Percentiles rank a stretch among this genome's conserved stretches.
phyloP scores from a whole-genome alignment of 1,140 invertebrate species.

The Papilio xuthus region DNA sequence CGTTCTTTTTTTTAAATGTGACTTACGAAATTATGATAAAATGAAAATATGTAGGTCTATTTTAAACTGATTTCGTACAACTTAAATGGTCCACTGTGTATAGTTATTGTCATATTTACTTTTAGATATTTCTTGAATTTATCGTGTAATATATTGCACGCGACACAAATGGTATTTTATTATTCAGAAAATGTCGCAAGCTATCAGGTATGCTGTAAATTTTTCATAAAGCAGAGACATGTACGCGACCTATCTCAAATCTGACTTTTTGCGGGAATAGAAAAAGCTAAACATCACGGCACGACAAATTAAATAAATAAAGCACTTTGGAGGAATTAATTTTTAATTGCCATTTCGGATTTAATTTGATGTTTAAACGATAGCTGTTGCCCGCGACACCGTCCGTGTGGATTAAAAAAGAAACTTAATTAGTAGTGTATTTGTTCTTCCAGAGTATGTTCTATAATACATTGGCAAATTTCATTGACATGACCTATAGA shows the following conservation, averaged over 20 bases:
- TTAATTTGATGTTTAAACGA: background rate
- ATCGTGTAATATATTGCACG: background rate
- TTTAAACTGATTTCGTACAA: background rate
- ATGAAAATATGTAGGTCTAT: background rate
- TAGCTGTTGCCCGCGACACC: too few species aligned
- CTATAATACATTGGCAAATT: too few species aligned
- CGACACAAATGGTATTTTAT: slow-evolving; percentile 6
- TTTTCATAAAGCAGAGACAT: slow-evolving; percentile 1
- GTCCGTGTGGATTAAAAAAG: too few species aligned
- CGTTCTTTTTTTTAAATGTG: too few species aligned
- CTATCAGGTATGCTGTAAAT: slow-evolving; percentile 22
- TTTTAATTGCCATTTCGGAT: background rate
- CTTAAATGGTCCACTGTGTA: background rate
- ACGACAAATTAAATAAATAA: background rate
- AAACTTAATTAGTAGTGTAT: too few species aligned
- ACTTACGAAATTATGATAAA: too few species aligned
- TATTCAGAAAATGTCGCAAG: slow-evolving; percentile 16
- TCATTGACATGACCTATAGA: too few species aligned
- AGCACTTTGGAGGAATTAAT: background rate
- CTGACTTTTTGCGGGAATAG: slow-evolving; percentile 2
- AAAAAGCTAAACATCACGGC: background rate
- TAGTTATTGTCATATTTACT: background rate
- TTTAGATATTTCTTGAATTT: background rate
- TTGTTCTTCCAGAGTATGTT: too few species aligned
- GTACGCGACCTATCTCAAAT: slow-evolving; percentile 24